Percentiles rank a stretch among this genome's conserved stretches.
Evolutionary conservation across 2,888 invertebrate species (phyloP).

Genomic region (Cheilosia pagana): DNA sequence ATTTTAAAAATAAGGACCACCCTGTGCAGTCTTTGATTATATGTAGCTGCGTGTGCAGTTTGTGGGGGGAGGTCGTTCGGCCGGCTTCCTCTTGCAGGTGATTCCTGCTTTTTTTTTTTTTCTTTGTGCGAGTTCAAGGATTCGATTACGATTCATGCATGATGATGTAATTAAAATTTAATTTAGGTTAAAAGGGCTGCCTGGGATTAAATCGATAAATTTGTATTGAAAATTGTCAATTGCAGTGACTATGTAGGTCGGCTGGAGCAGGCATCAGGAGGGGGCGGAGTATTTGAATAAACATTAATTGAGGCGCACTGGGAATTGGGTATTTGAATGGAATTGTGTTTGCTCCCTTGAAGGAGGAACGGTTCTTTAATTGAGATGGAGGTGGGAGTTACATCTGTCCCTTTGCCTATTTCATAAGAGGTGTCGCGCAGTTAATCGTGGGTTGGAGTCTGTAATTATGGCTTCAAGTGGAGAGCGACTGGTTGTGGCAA

Average conservation of each 20-base stretch:
- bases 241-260: constrained; percentile 17
- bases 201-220: constrained; percentile 66
- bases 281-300: constrained; percentile 47
- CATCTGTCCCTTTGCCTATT: too few species aligned
- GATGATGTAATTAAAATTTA: constrained; percentile 74
- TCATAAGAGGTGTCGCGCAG: too few species aligned
- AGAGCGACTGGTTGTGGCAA: too few species aligned
- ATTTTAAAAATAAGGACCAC: neutral
- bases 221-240: constrained; percentile 60
- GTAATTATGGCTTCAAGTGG: too few species aligned
- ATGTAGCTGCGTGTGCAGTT: constrained; percentile 50
- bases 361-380: neutral
- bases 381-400: too few species aligned
- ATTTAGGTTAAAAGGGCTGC: constrained; percentile 73
- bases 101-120: neutral
- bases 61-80: neutral
- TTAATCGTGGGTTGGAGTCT: too few species aligned
- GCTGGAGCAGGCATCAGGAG: neutral
- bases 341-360: constrained; percentile 47
- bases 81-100: neutral
- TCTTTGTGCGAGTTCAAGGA: constrained; percentile 65
- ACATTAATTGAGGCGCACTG: constrained; percentile 60
- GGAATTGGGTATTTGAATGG: constrained; percentile 36
- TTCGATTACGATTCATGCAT: constrained; percentile 72
- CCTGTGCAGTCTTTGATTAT: constrained; percentile 39